Base-by-base conservation (phyloP, 2,113 vertebrate genomes). In the Herpailurus yagouaroundi region DNA sequence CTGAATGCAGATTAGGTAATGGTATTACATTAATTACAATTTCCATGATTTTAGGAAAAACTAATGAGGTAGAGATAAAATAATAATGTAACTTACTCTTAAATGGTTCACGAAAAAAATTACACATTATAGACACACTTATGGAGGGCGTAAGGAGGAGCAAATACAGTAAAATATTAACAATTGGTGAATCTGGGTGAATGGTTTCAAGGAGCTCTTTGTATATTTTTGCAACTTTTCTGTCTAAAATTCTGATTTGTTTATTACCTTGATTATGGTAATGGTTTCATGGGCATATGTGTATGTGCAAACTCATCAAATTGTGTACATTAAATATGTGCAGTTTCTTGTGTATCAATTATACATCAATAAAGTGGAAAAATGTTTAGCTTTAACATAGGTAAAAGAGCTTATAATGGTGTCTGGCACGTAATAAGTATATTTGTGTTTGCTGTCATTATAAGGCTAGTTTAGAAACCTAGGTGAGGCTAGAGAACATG, bases 171-270 rank as follows among this genome's bases (percentile, higher is more conserved):
- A 85, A 86, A 69, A 64, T 73, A 25, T 27, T 63, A 90, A 55
- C n/a, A 92, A 33, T 64, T 33, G 31, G 48, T 92, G 38, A 84
- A 63, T 68, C 82, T 82, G 7, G 14, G 10, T 76, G n/a, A 48
- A 74, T 87, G 52, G 19, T 89, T 71, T 27, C 18, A 41, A 83
- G 7, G 48, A 73, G 52, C n/a, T 79, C 50, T 64, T 64, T 79
- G 48, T 92, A 36, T 77, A 29, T 83, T 88, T n/a, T 71, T 80
- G 31, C 15, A 83, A 80, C 25, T 85, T 95, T 83, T 95, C 60
- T 52, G 13, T 73, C 71, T 93, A 85, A 89, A 83, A 91, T 93
- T 84, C 71, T 29, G 52, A 50, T 48, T 83, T 27, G 29, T 60
- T 74, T 63, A 83, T 60, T 73, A 41, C 63, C 68, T 64, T 86